Percentiles rank a stretch among this genome's conserved stretches.
phyloP scores from a whole-genome alignment of 1,140 invertebrate genomes.

The Caerostris extrusa region DNA sequence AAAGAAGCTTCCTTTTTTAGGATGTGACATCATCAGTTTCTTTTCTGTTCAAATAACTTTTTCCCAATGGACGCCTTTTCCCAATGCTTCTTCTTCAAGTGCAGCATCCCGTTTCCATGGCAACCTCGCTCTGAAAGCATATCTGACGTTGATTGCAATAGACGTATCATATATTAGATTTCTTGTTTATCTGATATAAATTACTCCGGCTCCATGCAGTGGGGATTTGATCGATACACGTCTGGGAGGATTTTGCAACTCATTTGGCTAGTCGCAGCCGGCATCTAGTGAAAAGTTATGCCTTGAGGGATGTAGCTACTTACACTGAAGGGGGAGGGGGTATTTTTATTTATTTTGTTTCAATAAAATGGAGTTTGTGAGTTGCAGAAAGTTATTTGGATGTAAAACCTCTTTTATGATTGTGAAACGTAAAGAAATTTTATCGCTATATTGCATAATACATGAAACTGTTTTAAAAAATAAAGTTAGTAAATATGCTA shows the following conservation, averaged over 20 bases:
- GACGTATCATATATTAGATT: conserved; percentile 6
- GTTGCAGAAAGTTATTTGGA: too few species aligned
- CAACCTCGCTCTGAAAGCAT: not conserved
- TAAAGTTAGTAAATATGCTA: too few species aligned
- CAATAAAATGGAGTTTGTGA: too few species aligned
- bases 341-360: too few species aligned
- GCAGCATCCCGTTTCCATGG: not conserved
- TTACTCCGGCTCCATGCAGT: not conserved
- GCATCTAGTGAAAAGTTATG: too few species aligned
- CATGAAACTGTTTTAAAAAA: too few species aligned
- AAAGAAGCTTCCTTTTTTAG: not conserved
- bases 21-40: not conserved
- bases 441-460: too few species aligned
- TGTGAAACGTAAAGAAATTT: not conserved
- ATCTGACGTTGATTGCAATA: not conserved
- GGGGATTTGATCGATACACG: not conserved
- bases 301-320: not conserved
- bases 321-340: not conserved
- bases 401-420: not conserved
- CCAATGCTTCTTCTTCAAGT: not conserved
- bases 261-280: not conserved
- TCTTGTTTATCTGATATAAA: conserved; percentile 14
- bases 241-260: not conserved
- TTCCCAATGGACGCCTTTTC: not conserved
- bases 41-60: not conserved